Evolutionary conservation across 2,797 vertebrate species (phyloP).

Genomic region (Gallinago nigripennis): DNA sequence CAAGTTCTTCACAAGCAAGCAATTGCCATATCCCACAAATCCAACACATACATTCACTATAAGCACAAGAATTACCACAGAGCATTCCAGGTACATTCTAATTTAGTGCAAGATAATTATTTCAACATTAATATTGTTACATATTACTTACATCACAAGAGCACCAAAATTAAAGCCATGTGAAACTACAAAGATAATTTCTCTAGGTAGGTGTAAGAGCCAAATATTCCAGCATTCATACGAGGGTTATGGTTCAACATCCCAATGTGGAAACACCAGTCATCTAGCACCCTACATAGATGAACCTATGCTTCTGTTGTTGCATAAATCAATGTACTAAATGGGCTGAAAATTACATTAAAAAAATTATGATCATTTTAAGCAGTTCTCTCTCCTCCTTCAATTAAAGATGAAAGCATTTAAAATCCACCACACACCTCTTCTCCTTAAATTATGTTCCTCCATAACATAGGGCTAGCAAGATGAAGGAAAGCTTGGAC

Average conservation of each 20-base stretch:
- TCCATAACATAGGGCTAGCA: neutral
- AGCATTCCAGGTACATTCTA: neutral
- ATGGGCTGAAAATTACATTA: neutral
- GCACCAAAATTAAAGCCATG: neutral
- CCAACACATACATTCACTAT: neutral
- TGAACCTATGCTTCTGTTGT: neutral
- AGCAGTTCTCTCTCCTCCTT: neutral
- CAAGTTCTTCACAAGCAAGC: neutral
- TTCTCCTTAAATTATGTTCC: neutral
- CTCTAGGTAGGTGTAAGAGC: neutral
- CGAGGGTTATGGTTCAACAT: neutral
- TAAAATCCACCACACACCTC: neutral
- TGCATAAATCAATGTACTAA: neutral
- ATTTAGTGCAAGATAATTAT: neutral
- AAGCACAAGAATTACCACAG: neutral
- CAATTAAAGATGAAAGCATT: conserved; percentile 7
- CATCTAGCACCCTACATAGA: neutral
- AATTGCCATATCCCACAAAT: neutral
- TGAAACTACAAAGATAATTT: neutral
- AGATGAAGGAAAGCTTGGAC: neutral
- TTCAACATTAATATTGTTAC: neutral
- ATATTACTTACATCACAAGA: neutral
- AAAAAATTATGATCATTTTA: neutral
- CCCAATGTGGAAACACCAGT: neutral
- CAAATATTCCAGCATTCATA: neutral